These are phyloP conservation scores for Pogonocichla stellata DNA, from an alignment of 2,113 vertebrate genomes.

Conservation along the genomic window DNA sequence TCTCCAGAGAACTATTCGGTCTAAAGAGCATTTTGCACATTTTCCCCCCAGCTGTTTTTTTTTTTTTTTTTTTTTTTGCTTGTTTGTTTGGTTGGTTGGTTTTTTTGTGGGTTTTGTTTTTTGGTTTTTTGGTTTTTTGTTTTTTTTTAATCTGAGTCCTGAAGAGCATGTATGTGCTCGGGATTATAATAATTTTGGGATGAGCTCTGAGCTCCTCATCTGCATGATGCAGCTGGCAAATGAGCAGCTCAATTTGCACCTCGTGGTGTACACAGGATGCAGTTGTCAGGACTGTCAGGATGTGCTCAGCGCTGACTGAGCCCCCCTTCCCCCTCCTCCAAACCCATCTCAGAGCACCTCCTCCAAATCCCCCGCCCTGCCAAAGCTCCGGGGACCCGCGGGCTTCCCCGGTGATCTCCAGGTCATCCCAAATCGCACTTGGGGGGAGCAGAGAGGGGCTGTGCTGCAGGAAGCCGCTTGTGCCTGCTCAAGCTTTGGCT, in stretches of 20 bases:
- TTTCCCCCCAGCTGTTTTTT: neutral
- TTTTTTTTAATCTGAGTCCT: neutral
- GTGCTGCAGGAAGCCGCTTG: neutral
- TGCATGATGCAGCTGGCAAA: neutral
- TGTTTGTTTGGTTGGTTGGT: too few species aligned
- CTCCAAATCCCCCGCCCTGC: neutral
- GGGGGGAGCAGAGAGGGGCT: too few species aligned
- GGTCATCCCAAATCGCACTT: neutral
- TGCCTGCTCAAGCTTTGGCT: neutral
- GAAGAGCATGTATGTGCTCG: neutral
- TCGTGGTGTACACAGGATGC: fast-evolving
- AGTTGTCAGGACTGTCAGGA: neutral
- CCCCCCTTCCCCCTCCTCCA: fast-evolving
- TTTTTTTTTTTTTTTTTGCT: neutral
- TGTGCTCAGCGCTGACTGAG: fast-evolving
- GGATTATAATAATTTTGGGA: neutral
- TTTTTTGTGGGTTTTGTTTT: too few species aligned
- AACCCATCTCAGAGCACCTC: neutral
- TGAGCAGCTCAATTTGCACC: neutral
- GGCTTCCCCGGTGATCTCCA: neutral
- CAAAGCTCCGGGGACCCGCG: neutral
- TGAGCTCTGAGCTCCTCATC: neutral
- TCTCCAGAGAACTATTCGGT: neutral
- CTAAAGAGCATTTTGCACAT: neutral
- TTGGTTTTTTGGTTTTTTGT: neutral